A percentile compares a stretch with the other conserved stretches of the same genome.
phyloP scores from a whole-genome alignment of 2,797 vertebrate species.

The Glyptemys insculpta region DNA sequence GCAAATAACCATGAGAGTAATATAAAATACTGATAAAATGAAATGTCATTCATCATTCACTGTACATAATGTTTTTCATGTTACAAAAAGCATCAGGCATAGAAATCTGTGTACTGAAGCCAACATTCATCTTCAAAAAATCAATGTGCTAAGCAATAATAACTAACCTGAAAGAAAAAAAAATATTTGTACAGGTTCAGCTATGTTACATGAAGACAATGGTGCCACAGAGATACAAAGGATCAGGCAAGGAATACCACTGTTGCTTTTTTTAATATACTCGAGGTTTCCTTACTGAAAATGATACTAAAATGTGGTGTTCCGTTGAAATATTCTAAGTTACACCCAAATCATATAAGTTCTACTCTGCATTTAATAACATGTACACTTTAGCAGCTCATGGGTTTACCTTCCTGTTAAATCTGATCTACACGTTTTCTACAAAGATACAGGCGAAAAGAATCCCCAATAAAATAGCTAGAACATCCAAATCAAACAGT shows the following conservation, averaged over 20 bases:
- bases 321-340: neutral
- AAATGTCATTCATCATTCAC: slow-evolving; percentile 29
- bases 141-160: slow-evolving; percentile 60
- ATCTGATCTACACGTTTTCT: neutral
- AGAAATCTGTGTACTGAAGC: slow-evolving; percentile 34
- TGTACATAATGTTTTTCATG: neutral
- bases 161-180: slow-evolving; percentile 57
- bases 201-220: slow-evolving; percentile 5
- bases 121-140: slow-evolving; percentile 55
- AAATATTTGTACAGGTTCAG: slow-evolving; percentile 38
- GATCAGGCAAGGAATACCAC: slow-evolving; percentile 16
- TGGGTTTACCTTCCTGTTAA: neutral
- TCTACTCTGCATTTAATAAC: neutral
- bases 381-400: neutral
- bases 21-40: slow-evolving; percentile 45
- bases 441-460: neutral
- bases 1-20: slow-evolving; percentile 55
- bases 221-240: neutral
- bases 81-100: neutral
- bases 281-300: slow-evolving; percentile 19
- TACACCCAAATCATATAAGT: neutral
- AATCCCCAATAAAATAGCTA: neutral
- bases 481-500: neutral
- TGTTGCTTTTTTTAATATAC: slow-evolving; percentile 2
- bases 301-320: neutral